These are phyloP conservation scores for Ptychobarbus kaznakovi DNA, from an alignment of 2,797 vertebrate species.

Conservation along the genomic window DNA sequence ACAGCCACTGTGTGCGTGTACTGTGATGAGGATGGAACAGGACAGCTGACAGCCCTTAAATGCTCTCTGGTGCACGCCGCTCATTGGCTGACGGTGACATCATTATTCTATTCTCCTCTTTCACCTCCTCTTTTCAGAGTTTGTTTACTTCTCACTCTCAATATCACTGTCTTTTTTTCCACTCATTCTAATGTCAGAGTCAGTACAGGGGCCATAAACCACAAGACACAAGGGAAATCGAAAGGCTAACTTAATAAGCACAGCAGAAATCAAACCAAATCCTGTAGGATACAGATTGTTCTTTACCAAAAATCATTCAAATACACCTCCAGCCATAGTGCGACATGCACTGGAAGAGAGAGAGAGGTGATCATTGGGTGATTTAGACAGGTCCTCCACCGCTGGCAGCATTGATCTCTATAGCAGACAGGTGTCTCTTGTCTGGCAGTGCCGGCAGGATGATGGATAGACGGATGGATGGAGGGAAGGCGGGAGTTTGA, in stretches of 20 bases:
- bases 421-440: conserved; percentile 64
- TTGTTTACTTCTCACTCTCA: conserved; percentile 50
- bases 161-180: conserved; percentile 61
- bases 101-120: conserved; percentile 77
- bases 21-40: conserved; percentile 64
- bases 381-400: conserved; percentile 56
- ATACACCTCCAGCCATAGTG: neutral
- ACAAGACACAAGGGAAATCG: conserved; percentile 10
- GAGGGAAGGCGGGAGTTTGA: conserved; percentile 19
- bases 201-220: conserved; percentile 46
- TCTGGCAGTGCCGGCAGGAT: conserved; percentile 45
- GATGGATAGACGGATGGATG: conserved; percentile 38
- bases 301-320: conserved; percentile 21
- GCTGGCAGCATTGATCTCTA: conserved; percentile 51
- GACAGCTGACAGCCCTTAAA: conserved; percentile 74
- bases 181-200: conserved; percentile 40
- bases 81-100: conserved; percentile 83
- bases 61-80: conserved; percentile 68
- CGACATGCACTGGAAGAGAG: conserved; percentile 51
- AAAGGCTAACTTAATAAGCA: conserved; percentile 24
- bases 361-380: conserved; percentile 39
- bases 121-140: conserved; percentile 65
- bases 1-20: conserved; percentile 43
- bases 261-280: conserved; percentile 12
- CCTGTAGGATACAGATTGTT: neutral